Base-by-base conservation (phyloP, 1,140 invertebrate genomes). In the Phenacoccus solenopsis region DNA sequence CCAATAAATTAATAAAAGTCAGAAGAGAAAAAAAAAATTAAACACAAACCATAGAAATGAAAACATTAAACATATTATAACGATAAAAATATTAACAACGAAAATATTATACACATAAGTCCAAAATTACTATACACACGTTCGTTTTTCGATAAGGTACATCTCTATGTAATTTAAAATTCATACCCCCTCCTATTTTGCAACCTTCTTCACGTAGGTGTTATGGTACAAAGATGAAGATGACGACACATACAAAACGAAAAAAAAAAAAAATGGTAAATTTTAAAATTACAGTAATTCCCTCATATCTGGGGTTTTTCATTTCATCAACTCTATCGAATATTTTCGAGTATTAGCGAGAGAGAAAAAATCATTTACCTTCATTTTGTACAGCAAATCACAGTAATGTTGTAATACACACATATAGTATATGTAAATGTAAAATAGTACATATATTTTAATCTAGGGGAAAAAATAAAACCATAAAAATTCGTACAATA, bases 401-500 rank as follows among this genome's bases (percentile, higher is more conserved):
- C 38, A 49, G 38, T 49, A 49, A 49, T 49, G 38, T 49, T 49
- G 38, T 16, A 49, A 49, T 49, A 49, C 20, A 49, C 38, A 49
- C 38, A 32, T 32, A n/a, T 49, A 49, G n/a, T n/a, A n/a, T n/a
- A n/a, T n/a, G n/a, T n/a, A n/a, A n/a, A n/a, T n/a, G n/a, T n/a
- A n/a, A n/a, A n/a, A n/a, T n/a, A n/a, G n/a, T n/a, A 49, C 38
- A 49, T 49, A 49, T 16, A 49, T 2, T 16, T n/a, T 49, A 16
- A 49, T 16, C 13, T n/a, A 49, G 20, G 16, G 38, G 38, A 64
- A 24, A 64, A 24, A 24, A 25, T 25, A 64, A 24, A 24, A 25
- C 13, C 21, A 24, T 64, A 64, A 64, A 64, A 64, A 64, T 64
- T 64, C 25, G 59, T 64, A 64, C 59, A 20, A 64, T 27, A 64